Conservation (phyloP, 1,140 invertebrate genomes). For the Augochlora pura region DNA sequence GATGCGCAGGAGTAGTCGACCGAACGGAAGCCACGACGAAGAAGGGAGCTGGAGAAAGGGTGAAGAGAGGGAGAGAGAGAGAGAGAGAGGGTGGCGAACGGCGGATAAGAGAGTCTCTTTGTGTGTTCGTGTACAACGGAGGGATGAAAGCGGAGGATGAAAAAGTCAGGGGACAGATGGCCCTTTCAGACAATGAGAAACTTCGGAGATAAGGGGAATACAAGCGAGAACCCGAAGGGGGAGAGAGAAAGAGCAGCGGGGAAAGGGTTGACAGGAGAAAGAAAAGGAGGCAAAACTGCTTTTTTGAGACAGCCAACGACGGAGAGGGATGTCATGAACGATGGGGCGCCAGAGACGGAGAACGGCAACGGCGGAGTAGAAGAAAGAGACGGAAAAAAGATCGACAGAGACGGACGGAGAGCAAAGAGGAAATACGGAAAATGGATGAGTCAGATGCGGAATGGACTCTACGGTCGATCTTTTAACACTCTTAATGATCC, state of each 20-base stretch:
- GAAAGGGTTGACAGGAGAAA: constrained; percentile 50
- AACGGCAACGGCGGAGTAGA: constrained; percentile 29
- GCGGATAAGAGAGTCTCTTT: constrained; percentile 69
- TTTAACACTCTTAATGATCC: constrained; percentile 65
- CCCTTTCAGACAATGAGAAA: constrained; percentile 80
- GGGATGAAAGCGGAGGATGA: constrained; percentile 75
- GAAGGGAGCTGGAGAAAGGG: constrained; percentile 46
- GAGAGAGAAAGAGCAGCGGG: constrained; percentile 48
- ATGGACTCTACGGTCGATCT: constrained; percentile 58
- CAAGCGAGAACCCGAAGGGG: constrained; percentile 57
- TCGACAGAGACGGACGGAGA: background rate
- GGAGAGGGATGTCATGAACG: constrained; percentile 54
- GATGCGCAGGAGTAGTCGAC: constrained; percentile 36
- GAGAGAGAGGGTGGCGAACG: constrained; percentile 59
- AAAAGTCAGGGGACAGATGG: constrained; percentile 79
- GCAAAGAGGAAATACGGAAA: constrained; percentile 34
- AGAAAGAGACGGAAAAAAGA: background rate
- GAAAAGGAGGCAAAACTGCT: constrained; percentile 63
- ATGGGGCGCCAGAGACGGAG: constrained; percentile 35
- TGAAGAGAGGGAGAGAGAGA: too few relatives aligned
- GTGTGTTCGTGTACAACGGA: constrained; percentile 64
- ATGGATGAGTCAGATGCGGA: constrained; percentile 62
- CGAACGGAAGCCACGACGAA: constrained; percentile 56
- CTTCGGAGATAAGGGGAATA: constrained; percentile 78
- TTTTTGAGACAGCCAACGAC: constrained; percentile 53